These are phyloP conservation scores for Eleginops maclovinus DNA, from an alignment of 2,113 vertebrate genomes.

Conservation along the genomic window DNA sequence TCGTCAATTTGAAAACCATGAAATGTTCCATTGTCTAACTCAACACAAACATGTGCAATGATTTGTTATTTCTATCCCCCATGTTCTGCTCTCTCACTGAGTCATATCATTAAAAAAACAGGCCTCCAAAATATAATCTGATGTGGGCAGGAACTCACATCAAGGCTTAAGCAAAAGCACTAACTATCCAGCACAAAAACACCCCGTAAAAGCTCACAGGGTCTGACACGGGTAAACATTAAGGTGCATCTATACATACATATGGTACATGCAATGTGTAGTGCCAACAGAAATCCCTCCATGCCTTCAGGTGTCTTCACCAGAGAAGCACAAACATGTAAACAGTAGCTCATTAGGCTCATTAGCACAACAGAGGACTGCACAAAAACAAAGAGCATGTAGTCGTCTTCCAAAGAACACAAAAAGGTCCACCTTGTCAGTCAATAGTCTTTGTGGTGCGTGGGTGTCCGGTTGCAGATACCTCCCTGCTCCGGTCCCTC, in stretches of 20 bases:
- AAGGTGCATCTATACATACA: constrained; percentile 28
- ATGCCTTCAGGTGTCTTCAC: constrained; percentile 57
- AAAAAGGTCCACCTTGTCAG: constrained; percentile 67
- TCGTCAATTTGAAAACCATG: not conserved
- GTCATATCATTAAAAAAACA: too few species aligned
- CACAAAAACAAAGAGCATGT: constrained; percentile 16
- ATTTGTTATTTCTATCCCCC: not conserved
- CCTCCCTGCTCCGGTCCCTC: constrained; percentile 63
- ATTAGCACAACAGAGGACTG: constrained; percentile 47
- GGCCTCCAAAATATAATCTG: not conserved
- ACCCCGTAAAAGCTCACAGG: not conserved
- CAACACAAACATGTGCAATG: not conserved
- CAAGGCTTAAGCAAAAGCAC: not conserved
- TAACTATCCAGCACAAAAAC: constrained; percentile 1
- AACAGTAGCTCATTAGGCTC: constrained; percentile 69
- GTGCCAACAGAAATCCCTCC: constrained; percentile 20
- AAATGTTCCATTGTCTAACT: not conserved
- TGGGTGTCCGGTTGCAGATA: constrained; percentile 74
- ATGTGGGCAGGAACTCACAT: constrained; percentile 8
- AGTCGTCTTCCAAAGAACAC: constrained; percentile 32
- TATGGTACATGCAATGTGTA: not conserved
- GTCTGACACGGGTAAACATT: constrained; percentile 5
- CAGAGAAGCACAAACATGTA: constrained; percentile 46
- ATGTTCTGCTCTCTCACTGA: not conserved
- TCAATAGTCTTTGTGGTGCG: constrained; percentile 59